Conservation (phyloP, 2,113 vertebrate species). For the Cettia cetti region DNA sequence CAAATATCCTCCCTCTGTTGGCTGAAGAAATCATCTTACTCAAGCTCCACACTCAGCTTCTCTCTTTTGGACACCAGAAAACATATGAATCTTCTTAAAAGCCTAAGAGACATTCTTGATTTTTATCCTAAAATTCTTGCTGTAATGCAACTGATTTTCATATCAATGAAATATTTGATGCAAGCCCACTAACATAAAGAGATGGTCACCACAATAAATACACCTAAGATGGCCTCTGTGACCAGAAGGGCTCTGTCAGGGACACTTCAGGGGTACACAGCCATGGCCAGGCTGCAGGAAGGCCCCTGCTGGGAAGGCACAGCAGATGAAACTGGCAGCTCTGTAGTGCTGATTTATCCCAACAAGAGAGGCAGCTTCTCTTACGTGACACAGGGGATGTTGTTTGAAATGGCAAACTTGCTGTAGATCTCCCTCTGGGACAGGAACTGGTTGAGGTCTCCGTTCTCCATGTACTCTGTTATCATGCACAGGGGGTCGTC, state of each 20-base stretch:
- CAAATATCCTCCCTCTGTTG: background rate
- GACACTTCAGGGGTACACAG: background rate
- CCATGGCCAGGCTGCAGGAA: background rate
- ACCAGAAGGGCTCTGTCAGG: background rate
- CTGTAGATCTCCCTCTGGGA: conserved; percentile 90
- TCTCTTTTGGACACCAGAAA: background rate
- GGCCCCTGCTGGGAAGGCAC: background rate
- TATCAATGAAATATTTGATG: background rate
- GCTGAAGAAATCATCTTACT: background rate
- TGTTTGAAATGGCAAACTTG: conserved; percentile 86
- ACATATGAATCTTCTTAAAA: background rate
- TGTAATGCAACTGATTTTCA: background rate
- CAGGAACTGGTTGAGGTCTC: conserved; percentile 97
- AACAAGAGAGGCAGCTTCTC: background rate
- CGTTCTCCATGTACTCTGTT: conserved; percentile 98
- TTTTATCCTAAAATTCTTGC: background rate
- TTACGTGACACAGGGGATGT: conserved; percentile 81
- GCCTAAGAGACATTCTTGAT: background rate
- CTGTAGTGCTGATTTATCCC: background rate
- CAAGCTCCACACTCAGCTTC: background rate
- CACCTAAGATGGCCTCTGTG: background rate
- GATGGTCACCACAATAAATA: background rate
- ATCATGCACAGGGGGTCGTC: conserved; percentile 97
- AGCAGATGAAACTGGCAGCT: background rate
- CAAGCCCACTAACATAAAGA: background rate